A percentile compares a stretch with the other conserved stretches of the same genome.
These are phyloP conservation scores for Falcunculus frontatus DNA, from an alignment of 2,113 vertebrate genomes.

Conservation along the genomic window DNA sequence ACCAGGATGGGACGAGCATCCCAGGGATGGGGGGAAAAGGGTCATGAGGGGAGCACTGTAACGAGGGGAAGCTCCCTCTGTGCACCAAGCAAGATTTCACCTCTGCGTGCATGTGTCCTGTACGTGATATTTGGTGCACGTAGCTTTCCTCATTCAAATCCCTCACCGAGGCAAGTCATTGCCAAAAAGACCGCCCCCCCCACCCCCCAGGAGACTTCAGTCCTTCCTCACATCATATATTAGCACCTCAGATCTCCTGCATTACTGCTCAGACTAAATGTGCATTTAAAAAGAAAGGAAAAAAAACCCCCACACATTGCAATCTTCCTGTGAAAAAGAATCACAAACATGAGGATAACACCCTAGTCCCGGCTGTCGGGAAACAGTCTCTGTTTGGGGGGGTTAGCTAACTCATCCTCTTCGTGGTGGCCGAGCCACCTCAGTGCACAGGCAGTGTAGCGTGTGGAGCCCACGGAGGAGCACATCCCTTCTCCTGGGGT, in stretches of 20 bases:
- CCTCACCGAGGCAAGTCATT: constrained; percentile 29
- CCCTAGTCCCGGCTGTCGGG: constrained; percentile 40
- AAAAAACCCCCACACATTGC: background rate
- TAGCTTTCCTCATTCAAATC: constrained; percentile 43
- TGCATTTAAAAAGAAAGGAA: constrained; percentile 59
- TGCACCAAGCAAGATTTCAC: background rate
- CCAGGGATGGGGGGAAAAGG: background rate
- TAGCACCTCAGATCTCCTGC: constrained; percentile 60
- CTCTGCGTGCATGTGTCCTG: background rate
- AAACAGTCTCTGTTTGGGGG: background rate
- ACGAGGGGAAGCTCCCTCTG: background rate
- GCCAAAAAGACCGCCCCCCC: constrained; percentile 43
- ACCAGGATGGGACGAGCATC: background rate
- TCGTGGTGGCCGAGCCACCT: background rate
- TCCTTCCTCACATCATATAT: constrained; percentile 67
- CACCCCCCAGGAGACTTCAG: constrained; percentile 44
- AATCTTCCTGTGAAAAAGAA: constrained; percentile 61
- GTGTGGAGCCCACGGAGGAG: background rate
- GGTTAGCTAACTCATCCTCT: background rate
- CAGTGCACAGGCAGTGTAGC: background rate
- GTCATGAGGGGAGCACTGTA: background rate
- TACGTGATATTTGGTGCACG: background rate
- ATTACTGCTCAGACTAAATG: constrained; percentile 62
- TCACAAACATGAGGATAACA: constrained; percentile 63
- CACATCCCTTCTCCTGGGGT: background rate